Conservation (phyloP, 2,888 invertebrate genomes). For the Acanthopleura granulata region DNA sequence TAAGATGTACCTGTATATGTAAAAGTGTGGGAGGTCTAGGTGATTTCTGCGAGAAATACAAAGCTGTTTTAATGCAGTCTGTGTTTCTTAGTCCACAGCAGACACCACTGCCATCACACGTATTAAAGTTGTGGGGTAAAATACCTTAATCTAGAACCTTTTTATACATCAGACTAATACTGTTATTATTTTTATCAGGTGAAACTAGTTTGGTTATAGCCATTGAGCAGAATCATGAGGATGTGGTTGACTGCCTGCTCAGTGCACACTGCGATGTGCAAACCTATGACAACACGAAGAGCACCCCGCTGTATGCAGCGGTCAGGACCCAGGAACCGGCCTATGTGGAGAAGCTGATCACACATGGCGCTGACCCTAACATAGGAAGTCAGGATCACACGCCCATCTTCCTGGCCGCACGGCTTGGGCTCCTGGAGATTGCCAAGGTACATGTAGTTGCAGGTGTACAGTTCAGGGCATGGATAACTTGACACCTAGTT, state of each 20-base stretch:
- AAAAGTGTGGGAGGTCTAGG: too few relatives aligned
- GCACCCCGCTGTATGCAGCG: constrained; percentile 52
- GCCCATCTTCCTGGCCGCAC: constrained; percentile 51
- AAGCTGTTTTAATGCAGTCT: too few relatives aligned
- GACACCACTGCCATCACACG: too few relatives aligned
- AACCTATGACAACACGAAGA: constrained; percentile 51
- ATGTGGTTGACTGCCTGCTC: constrained; percentile 74
- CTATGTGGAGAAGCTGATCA: constrained; percentile 40
- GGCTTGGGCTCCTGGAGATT: constrained; percentile 43
- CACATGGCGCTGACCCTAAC: constrained; percentile 49
- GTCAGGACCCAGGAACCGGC: constrained; percentile 38
- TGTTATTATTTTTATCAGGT: not conserved
- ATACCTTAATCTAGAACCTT: too few relatives aligned
- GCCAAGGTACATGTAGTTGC: constrained; percentile 38
- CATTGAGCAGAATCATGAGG: constrained; percentile 77
- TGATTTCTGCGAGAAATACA: too few relatives aligned
- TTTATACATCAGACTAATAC: too few relatives aligned
- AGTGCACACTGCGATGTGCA: constrained; percentile 29
- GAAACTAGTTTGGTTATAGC: constrained; percentile 90
- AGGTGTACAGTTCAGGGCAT: too few relatives aligned
- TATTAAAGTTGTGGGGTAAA: too few relatives aligned
- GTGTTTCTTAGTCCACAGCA: too few relatives aligned
- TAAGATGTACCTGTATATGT: too few relatives aligned
- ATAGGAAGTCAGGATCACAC: constrained; percentile 57
- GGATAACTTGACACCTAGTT: too few relatives aligned